A percentile compares a stretch with the other conserved stretches of the same genome.
These are phyloP conservation scores for Crossoptilon crossoptilon DNA, from an alignment of 2,797 vertebrate species.

Conservation along the genomic window DNA sequence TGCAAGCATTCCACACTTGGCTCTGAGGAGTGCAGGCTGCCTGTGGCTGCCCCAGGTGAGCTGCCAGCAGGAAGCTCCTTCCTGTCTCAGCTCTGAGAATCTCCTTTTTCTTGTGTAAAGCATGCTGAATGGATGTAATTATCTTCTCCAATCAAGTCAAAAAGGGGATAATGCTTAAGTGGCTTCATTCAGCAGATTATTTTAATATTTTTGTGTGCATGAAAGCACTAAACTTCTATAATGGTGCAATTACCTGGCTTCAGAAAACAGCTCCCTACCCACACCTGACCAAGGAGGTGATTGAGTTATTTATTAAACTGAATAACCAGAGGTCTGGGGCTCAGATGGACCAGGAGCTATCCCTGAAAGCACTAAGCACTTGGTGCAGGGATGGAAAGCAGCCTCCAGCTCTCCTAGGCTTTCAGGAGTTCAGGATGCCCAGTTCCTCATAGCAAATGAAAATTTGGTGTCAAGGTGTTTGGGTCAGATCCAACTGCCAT, in stretches of 20 bases:
- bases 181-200: background rate
- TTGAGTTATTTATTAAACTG: background rate
- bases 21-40: background rate
- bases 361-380: background rate
- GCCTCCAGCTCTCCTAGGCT: background rate
- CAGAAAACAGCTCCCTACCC: background rate
- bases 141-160: constrained; percentile 49
- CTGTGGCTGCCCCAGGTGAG: background rate
- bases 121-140: background rate
- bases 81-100: background rate
- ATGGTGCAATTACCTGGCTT: background rate
- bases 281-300: background rate
- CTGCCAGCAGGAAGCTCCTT: constrained; percentile 22
- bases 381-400: background rate
- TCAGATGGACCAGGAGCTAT: background rate
- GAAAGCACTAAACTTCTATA: background rate
- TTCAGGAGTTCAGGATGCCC: background rate
- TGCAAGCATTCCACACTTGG: constrained; percentile 1
- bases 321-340: background rate
- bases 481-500: background rate
- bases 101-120: background rate
- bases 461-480: background rate
- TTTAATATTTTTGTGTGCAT: background rate
- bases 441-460: background rate
- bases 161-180: constrained; percentile 11